Evolutionary conservation across 2,888 invertebrate genomes (phyloP), one percentile per base, ranked within the genome.

Genomic region (Sphecodes monilicornis): DNA sequence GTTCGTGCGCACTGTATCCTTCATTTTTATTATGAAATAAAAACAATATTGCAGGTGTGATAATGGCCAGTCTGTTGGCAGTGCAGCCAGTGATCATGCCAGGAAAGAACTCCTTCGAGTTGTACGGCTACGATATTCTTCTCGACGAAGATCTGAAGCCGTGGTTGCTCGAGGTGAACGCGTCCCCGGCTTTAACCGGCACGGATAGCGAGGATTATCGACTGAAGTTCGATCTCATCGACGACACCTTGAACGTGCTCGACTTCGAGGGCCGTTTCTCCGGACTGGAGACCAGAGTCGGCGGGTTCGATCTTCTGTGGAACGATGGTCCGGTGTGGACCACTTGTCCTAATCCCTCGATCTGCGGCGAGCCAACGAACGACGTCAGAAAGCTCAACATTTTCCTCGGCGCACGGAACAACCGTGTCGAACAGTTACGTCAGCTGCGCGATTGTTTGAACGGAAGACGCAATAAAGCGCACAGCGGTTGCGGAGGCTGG

Each of bases 41-140:
- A 57, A 26, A 36, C 57, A 26, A 22, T 1, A 11, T 68, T 39
- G 6, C 36, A 93, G 93, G 95, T 68, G 95, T 96, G 46, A 95
- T 96, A 89, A 95, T 96, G 87, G 95, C 95, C 69, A 96, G 96
- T 86, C 92, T 96, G 72, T 95, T 95, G 86, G 95, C 96, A 86
- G 96, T 96, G 26, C 95, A 96, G 91, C 95, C 95, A 79, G 94
- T 95, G 79, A 96, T 96, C 85, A 95, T 96, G 93, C 94, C 94
- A 29, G 96, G 89, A 92, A 95, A 95, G 79, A 96, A 96, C 90
- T 96, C 96, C 87, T 96, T 96, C 93, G 96, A 96, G 91, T 94
- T 96, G 81, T 96, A 96, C 90, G 96, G 96, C 29, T 96, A 96
- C 91, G 96, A 96, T 90, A 95, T 96, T 60, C 93, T 96, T 3